Conservation (phyloP, 2,797 vertebrate species). For the Echeneis naucrates region DNA sequence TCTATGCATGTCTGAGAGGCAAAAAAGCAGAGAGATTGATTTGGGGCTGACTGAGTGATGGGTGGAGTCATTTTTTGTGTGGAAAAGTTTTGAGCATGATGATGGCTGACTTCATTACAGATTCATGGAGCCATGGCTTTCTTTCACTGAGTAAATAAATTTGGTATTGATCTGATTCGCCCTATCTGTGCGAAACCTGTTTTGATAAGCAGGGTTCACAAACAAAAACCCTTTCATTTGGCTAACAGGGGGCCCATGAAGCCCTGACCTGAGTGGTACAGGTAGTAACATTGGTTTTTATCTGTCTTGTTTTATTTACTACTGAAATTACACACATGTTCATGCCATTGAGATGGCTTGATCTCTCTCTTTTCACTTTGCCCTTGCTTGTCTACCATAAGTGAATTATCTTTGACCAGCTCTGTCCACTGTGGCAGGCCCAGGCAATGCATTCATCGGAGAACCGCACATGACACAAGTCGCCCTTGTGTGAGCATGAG, state of each 20-base stretch:
- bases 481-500: too few species aligned
- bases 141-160: constrained; percentile 31
- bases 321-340: too few species aligned
- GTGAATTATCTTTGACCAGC: too few species aligned
- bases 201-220: constrained; percentile 37
- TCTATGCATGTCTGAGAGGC: constrained; percentile 15
- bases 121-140: constrained; percentile 2
- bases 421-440: too few species aligned
- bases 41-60: constrained; percentile 12
- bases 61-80: constrained; percentile 4
- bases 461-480: too few species aligned
- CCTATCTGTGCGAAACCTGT: constrained; percentile 33
- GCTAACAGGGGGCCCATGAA: neutral
- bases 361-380: too few species aligned
- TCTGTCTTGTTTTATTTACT: too few species aligned
- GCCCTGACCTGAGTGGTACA: neutral
- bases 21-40: constrained; percentile 16
- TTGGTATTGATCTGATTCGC: constrained; percentile 20
- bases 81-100: constrained; percentile 27
- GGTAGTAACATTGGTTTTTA: too few species aligned
- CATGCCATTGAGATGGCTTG: too few species aligned
- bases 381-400: too few species aligned
- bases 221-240: constrained; percentile 16
- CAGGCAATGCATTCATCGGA: too few species aligned
- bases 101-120: constrained; percentile 28